Base-by-base conservation (phyloP, 2,888 invertebrate genomes). In the Sthenelais limicola region DNA sequence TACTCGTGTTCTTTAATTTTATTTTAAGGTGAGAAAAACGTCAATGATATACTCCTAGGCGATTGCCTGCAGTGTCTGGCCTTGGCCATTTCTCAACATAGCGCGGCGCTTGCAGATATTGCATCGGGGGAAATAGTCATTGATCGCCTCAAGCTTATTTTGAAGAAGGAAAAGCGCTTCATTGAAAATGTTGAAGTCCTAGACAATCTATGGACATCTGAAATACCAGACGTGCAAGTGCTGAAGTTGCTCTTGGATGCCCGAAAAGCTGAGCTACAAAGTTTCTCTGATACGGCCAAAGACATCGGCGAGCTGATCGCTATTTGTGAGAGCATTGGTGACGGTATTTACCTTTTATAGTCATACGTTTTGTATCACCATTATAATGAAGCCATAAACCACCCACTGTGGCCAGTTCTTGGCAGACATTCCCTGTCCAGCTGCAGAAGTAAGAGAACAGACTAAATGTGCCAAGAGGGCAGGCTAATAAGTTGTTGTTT, bases 121-220 rank as follows among this genome's bases (percentile, higher is more conserved):
- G 56, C 12, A 28, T 30, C 30, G 4, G 56, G 56, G 3, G 56
- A 56, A n/a, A 56, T 56, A 21, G 32, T 32, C 18, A 24, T 56
- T 15, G 33, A 33, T 56, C 56, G 33, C 30, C 56, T 56, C 5
- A 5, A 15, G 21, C n/a, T 18, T 32, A 33, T 56, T 5, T 33
- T 56, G 12, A 33, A 56, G 30, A 56, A 56, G 15, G 9, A 12
- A 9, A 4, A 56, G 33, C 32, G 32, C 30, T 33, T 56, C 3
- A 32, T 56, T 32, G 56, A 56, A 28, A 56, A 56, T 32, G 56
- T 33, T 28, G 30, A 30, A 28, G 56, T 24, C 5, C 32, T 9
- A n/a, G 12, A 56, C 9, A n/a, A 18, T 2, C 33, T 1, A 18
- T 12, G 30, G 5, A 2, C 56, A 32, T 15, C 1, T 5, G 30